phyloP scores from a whole-genome alignment of 2,113 vertebrate genomes.

The Pachypanchax playfairii region DNA sequence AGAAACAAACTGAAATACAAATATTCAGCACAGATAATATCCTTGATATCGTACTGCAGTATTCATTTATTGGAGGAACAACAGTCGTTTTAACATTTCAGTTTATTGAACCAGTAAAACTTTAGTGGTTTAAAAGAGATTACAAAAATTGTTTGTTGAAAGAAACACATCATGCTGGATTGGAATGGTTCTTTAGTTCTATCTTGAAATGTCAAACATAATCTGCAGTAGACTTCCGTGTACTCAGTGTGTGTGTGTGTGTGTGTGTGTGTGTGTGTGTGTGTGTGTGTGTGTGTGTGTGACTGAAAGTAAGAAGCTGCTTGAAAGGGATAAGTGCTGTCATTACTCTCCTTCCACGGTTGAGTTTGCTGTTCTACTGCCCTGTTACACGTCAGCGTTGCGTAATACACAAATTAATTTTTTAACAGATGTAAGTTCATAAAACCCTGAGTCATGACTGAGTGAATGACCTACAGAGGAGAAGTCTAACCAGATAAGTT shows the following conservation, averaged over 20 bases:
- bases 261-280: constrained; percentile 7
- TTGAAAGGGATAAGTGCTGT: constrained; percentile 43
- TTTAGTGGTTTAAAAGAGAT: too few relatives aligned
- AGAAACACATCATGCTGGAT: constrained; percentile 22
- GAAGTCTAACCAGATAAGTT: constrained; percentile 5
- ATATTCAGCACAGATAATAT: constrained; percentile 6
- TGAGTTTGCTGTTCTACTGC: constrained; percentile 25
- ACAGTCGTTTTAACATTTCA: constrained; percentile 2
- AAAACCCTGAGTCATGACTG: constrained; percentile 29
- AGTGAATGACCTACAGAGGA: constrained; percentile 14
- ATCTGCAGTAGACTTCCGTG: constrained; percentile 13
- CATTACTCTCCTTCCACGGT: constrained; percentile 41
- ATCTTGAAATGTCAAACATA: constrained; percentile 56
- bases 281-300: not conserved
- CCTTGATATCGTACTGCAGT: not conserved
- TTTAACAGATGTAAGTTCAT: constrained; percentile 44
- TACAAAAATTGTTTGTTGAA: constrained; percentile 18
- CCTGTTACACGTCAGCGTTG: constrained; percentile 40
- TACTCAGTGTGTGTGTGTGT: constrained; percentile 14
- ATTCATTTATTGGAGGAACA: constrained; percentile 5
- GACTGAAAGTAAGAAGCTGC: constrained; percentile 12
- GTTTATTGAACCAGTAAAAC: too few relatives aligned
- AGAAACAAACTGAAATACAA: not conserved
- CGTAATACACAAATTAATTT: constrained; percentile 40
- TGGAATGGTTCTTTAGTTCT: constrained; percentile 8